Evolutionary conservation across 2,113 vertebrate genomes (phyloP), one percentile per base, ranked within the genome.

Genomic region (Theristicus caerulescens): DNA sequence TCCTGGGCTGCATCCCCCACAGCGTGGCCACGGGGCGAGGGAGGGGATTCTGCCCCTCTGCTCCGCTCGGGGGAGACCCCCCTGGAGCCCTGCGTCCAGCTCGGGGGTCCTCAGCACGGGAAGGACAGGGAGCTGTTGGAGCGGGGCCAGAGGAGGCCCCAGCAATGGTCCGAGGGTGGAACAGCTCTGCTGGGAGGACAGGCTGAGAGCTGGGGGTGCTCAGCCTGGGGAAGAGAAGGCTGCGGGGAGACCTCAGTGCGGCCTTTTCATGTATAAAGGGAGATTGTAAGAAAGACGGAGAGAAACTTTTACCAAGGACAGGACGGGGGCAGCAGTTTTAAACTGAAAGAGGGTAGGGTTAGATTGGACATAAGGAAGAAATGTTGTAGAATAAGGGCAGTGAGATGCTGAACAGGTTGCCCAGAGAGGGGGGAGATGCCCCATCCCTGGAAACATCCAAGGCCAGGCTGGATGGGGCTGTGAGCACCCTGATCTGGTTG

Each of bases 21-120:
- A 34, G 17, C 0, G 4, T 6, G 25, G 18, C 4, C n/a, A 65
- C 42, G 14, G 49, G n/a, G 2, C 1, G 0, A 22, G n/a, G 61
- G 38, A 22, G 55, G 40, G 40, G 40, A 42, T 42, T 42, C 40
- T 42, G 40, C 40, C 40, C 40, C 40, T 42, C 40, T 42, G 40
- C 40, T 42, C 40, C 40, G 11, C 40, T 42, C 40, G 12, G 11
- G 40, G 40, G 40, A 42, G 40, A 13, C 40, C 40, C 40, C 40
- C 40, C 40, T 42, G 40, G 40, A 42, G 40, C 40, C 40, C 40
- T 42, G 32, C 11, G 5, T 57, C 59, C 78, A 80, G 62, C 16
- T 52, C 29, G 8, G 64, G 26, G 9, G 34, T 2, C 54, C 69
- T 19, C 55, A 78, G 36, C 7, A 24, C 19, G 51, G 22, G 58